Base-by-base conservation (phyloP, 2,888 invertebrate genomes). In the Sesia bembeciformis region DNA sequence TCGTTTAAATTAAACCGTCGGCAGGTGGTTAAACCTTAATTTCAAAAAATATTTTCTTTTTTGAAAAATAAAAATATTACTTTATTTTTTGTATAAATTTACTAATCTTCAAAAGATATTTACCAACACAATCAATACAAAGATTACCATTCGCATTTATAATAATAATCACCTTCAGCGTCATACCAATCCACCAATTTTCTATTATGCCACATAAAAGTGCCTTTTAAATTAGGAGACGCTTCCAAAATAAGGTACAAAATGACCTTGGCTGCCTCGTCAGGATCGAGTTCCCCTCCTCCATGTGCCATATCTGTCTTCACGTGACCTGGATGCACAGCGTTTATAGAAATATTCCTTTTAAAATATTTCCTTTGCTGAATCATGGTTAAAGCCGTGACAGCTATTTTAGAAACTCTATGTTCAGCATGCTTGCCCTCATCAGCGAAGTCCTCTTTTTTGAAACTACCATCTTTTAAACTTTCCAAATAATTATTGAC, bases 221-320 rank as follows among this genome's bases (percentile, higher is more conserved):
- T 82, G 0, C 94, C 95, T 67, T 91, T 92, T 39, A 94, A 82
- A 54, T 90, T 83, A 0, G 85, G 79, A 0, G 90, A 84, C 0
- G 93, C 92, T 5, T 94, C 90, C 4, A 94, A 74, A 52, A 94
- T 92, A 5, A 93, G 72, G 66, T 91, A 93, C 0, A 93, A 69
- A 1, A 94, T 90, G 65, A 91, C 72, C 80, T 79, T 65, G 66
- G 91, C 81, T 0, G 84, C 82, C 50, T 92, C 90, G n/a, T 89
- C 89, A 59, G 95, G 93, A 0, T 93, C 89, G 3, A 88, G 84
- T 49, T 78, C 78, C 0, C 92, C 90, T 77, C 90, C 92, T 0
- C 93, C 93, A 4, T 74, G 58, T 0, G 84, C 76, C 83, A 85
- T 84, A 40, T 86, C 85, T 4, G 84, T 88, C 8, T 77, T 78